Percentiles rank a stretch among this genome's conserved stretches.
Conservation (phyloP, 2,113 vertebrate genomes). For the Aegithalos caudatus region DNA sequence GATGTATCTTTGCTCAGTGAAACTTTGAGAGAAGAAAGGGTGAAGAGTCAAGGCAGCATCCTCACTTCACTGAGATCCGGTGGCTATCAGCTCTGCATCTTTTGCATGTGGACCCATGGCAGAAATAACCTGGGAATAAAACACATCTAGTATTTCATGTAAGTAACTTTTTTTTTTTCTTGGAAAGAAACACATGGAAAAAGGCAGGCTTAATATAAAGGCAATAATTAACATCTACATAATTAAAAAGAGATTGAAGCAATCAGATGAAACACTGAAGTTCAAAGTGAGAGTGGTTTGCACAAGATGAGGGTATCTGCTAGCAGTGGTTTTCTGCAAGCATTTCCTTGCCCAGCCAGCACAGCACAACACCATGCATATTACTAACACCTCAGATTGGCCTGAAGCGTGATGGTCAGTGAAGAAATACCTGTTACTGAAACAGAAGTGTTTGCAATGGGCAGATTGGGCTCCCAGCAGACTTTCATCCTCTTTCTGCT, state of each 20-base stretch:
- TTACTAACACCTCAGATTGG: neutral
- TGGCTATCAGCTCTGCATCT: neutral
- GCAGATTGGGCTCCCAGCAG: neutral
- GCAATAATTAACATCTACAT: neutral
- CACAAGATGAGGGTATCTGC: neutral
- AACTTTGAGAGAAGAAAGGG: neutral
- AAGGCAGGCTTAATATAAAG: neutral
- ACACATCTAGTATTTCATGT: neutral
- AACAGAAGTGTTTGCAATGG: neutral
- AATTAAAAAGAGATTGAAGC: neutral
- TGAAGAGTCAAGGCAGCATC: fast-evolving
- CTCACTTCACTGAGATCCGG: neutral
- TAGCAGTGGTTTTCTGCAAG: neutral
- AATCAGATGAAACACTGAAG: neutral
- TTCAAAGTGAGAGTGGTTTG: neutral
- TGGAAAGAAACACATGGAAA: neutral
- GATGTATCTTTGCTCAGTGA: neutral
- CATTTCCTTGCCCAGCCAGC: neutral
- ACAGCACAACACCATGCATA: neutral
- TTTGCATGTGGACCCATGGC: fast-evolving
- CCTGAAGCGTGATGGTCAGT: fast-evolving
- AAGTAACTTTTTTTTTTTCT: neutral
- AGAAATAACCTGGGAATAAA: neutral
- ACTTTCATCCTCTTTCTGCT: neutral
- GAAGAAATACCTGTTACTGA: neutral